Evolutionary conservation across 1,140 invertebrate species (phyloP).

Genomic region (Argopecten irradians): DNA sequence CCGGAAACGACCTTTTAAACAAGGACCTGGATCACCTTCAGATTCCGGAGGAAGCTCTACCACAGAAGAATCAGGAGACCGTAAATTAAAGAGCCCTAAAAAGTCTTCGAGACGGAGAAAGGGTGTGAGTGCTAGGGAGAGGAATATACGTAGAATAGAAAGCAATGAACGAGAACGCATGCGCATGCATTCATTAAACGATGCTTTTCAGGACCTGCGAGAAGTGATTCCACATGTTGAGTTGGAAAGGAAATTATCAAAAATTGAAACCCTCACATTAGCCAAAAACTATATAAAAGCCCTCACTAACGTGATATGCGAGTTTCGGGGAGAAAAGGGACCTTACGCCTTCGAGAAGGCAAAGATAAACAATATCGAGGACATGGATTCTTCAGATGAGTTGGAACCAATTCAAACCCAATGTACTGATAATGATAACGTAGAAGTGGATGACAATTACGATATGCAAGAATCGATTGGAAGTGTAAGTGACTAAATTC

Average conservation of each 20-base stretch:
- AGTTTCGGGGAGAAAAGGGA: conserved; percentile 83
- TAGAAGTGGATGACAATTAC: neutral
- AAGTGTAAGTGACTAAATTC: neutral
- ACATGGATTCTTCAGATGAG: neutral
- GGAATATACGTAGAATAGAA: conserved; percentile 88
- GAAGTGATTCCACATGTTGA: conserved; percentile 93
- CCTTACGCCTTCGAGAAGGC: conserved; percentile 42
- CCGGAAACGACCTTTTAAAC: conserved; percentile 43
- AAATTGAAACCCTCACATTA: conserved; percentile 91
- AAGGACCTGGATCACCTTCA: conserved; percentile 65
- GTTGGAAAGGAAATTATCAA: conserved; percentile 89
- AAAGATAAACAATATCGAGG: neutral
- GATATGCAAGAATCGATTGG: neutral
- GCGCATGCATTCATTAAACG: conserved; percentile 92
- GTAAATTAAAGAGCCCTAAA: conserved; percentile 64
- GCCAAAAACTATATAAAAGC: conserved; percentile 95
- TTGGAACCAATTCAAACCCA: conserved; percentile 5
- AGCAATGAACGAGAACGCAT: conserved; percentile 92
- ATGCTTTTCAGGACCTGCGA: conserved; percentile 90
- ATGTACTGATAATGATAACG: neutral
- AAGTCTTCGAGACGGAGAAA: conserved; percentile 81
- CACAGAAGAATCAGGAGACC: conserved; percentile 61
- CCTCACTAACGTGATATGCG: conserved; percentile 90
- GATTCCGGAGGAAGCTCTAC: conserved; percentile 68
- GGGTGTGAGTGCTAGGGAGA: conserved; percentile 85